Conservation (phyloP, 2,113 vertebrate genomes). For the Eira barbara region DNA sequence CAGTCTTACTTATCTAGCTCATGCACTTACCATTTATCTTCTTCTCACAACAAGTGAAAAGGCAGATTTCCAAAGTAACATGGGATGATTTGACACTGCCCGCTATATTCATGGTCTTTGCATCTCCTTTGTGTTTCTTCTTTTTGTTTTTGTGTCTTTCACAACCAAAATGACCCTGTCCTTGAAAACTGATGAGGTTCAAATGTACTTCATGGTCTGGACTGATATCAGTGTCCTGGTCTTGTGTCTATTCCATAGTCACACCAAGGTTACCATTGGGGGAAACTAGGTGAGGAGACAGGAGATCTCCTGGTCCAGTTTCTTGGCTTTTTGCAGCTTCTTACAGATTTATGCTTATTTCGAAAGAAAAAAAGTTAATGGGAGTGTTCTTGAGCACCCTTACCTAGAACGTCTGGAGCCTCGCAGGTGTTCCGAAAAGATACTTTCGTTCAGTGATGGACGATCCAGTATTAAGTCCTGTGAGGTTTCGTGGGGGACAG, state of each 20-base stretch:
- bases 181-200: background rate
- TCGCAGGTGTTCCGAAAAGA: background rate
- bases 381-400: background rate
- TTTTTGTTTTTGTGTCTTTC: background rate
- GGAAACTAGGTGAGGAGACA: background rate
- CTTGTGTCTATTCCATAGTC: fast-evolving
- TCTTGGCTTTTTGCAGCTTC: background rate
- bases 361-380: background rate
- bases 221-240: background rate
- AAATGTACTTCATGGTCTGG: background rate
- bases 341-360: background rate
- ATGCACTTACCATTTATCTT: background rate
- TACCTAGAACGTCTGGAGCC: background rate
- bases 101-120: background rate
- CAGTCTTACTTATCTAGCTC: background rate
- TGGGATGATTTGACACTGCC: background rate
- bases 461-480: background rate
- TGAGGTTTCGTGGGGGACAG: background rate
- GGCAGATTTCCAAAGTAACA: background rate
- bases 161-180: background rate
- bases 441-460: background rate
- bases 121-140: background rate
- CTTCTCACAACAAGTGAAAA: background rate
- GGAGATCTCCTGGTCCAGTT: background rate
- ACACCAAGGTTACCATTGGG: fast-evolving